Base-by-base conservation (phyloP, 2,888 invertebrate genomes). In the Thecocarcelia acutangulata region DNA sequence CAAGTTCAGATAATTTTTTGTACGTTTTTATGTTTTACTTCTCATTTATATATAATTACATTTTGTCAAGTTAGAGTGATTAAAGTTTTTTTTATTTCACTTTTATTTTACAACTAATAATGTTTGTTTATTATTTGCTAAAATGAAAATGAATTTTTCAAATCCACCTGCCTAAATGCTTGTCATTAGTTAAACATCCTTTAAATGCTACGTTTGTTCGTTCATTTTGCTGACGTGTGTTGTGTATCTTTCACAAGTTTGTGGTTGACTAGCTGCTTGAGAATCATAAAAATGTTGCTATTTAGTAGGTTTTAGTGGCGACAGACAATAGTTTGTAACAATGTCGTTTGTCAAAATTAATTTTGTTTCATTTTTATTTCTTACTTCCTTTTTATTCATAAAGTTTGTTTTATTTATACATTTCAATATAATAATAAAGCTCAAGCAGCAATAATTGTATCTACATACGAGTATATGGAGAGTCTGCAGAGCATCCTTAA, bases 121-220 rank as follows among this genome's bases (percentile, higher is more conserved):
- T 24, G 17, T 46, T 0, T 46, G 59, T 52, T 2, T 46, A 42
- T 33, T 11, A 3, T 15, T 56, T 37, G 11, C 13, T n/a, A 21
- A n/a, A n/a, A 28, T 37, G 28, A 44, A 42, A 61, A 21, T 8
- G 19, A 24, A 42, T 3, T 44, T 33, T 2, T 24, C 52, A 21
- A 42, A 56, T 69, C 44, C 81, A 82, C 82, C 82, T 82, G 82
- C 78, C 70, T 78, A 82, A 82, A 82, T 82, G 78, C 15, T 56
- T 78, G 82, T 75, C 82, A 82, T 82, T 82, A 75, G 59, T 78
- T 68, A 78, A 56, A 78, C 44, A 82, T 82, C 82, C 70, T 82
- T 75, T 78, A 66, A 78, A 78, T 73, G 78, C 64, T 61, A 12
- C 4, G 33, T 33, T 33, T 8, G 33, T 33, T 33, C 8, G 6